These are phyloP conservation scores for Drosophila putrida DNA, from an alignment of 2,888 invertebrate species.

Conservation along the genomic window DNA sequence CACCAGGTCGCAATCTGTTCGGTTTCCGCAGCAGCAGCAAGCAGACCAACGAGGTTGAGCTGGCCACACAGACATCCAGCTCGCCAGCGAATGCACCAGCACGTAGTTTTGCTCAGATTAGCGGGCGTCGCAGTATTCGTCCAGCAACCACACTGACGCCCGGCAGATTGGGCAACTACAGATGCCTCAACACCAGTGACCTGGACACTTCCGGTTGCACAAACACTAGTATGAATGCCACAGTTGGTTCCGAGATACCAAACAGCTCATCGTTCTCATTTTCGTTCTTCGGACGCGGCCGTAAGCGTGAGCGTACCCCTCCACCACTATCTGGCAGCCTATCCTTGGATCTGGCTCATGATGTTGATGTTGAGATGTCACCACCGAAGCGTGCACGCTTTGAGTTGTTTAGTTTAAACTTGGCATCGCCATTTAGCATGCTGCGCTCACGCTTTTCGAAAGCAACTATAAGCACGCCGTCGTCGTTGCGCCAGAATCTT, in stretches of 20 bases:
- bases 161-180: conserved; percentile 76
- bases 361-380: conserved; percentile 79
- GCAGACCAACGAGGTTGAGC: conserved; percentile 67
- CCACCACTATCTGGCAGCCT: conserved; percentile 59
- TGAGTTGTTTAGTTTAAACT: conserved; percentile 79
- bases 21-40: conserved; percentile 62
- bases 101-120: conserved; percentile 78
- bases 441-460: conserved; percentile 82
- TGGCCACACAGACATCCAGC: conserved; percentile 50
- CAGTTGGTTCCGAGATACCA: conserved; percentile 84
- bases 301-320: conserved; percentile 83
- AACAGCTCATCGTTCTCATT: conserved; percentile 82
- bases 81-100: conserved; percentile 66
- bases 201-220: conserved; percentile 80
- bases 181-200: conserved; percentile 79
- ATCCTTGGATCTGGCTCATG: conserved; percentile 75
- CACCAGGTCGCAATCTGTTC: conserved; percentile 79
- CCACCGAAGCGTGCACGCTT: conserved; percentile 83
- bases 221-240: conserved; percentile 84
- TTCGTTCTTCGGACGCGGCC: conserved; percentile 83
- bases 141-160: conserved; percentile 71
- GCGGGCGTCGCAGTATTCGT: conserved; percentile 83
- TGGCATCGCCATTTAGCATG: conserved; percentile 83
- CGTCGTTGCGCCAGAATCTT: conserved; percentile 63
- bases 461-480: conserved; percentile 80